Base-by-base conservation (phyloP, 2,888 invertebrate genomes). In the Carabus problematicus region DNA sequence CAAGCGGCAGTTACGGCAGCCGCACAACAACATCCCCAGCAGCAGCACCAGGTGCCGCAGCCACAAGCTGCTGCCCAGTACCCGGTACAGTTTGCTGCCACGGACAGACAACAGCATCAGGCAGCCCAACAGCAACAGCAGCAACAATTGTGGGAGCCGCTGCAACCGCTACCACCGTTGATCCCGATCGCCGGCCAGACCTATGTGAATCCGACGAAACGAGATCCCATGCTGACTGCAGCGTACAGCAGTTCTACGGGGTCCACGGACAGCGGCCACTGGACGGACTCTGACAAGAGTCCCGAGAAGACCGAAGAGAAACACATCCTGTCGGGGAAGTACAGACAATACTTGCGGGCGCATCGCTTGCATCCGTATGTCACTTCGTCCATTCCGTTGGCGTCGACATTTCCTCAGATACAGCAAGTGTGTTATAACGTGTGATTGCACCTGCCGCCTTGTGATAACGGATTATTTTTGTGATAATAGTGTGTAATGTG, bases 371-470 rank as follows among this genome's bases (percentile, higher is more conserved):
- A 86, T 79, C 86, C 86, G 16, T 86, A 86, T 77, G 81, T 85
- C 74, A 82, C 83, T 75, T 82, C 83, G 71, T 79, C 81, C 72
- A 81, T 81, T 72, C 81, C 81, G 63, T 75, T 82, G 75, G 82
- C 82, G 67, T 83, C 85, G 70, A 82, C 84, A 72, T 85, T 86
- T 79, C 85, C 85, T 75, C 85, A 85, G 75, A 84, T 85, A 75
- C 84, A 84, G 82, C 85, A 86, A 81, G 85, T 86, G 79, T 86
- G 86, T 81, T 86, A 86, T 76, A 86, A 86, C 79, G 86, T 86
- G 84, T 86, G 86, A 86, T 85, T 81, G 77, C 78, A 78, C 62
- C 61, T 69, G 69, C 72, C 71, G 71, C 70, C 72, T 72, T 73
- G 72, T 72, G 72, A 71, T 73, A 73, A 71, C 67, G 70, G 71